A percentile compares a stretch with the other conserved stretches of the same genome.
phyloP scores from a whole-genome alignment of 2,113 vertebrate genomes.

The Psittacula cyanocephala region DNA sequence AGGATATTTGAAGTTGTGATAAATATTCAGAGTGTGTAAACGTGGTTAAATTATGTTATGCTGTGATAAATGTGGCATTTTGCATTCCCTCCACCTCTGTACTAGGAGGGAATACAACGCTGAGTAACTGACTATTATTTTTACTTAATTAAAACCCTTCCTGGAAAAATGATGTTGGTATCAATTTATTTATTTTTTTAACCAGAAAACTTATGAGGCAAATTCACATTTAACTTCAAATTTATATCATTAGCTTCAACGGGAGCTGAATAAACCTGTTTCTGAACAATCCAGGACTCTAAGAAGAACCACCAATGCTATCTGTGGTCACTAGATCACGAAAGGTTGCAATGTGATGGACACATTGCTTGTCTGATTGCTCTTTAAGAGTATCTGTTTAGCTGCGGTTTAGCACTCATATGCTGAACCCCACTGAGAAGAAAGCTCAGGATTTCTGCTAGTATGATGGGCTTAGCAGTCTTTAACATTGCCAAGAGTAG shows the following conservation, averaged over 20 bases:
- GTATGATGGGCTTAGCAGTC: neutral
- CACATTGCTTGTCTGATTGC: neutral
- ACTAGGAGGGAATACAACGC: neutral
- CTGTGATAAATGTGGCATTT: neutral
- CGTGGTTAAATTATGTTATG: neutral
- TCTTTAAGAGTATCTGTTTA: neutral
- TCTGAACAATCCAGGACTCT: neutral
- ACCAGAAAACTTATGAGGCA: neutral
- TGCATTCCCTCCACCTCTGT: neutral
- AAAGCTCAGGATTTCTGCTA: neutral
- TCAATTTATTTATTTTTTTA: neutral
- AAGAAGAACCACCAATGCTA: neutral
- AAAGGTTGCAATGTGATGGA: neutral
- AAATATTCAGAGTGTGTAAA: neutral
- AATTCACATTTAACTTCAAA: neutral
- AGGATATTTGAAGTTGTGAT: neutral
- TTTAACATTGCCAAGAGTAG: neutral
- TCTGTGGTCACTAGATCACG: neutral
- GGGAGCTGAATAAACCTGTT: neutral
- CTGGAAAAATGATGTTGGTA: neutral
- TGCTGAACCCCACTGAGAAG: neutral
- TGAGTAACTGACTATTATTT: neutral
- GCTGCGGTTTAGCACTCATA: neutral
- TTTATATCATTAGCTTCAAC: neutral
- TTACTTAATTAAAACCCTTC: slow-evolving; percentile 26